Evolutionary conservation across 2,888 invertebrate species (phyloP).

Genomic region (Heteromyza rotundicornis): DNA sequence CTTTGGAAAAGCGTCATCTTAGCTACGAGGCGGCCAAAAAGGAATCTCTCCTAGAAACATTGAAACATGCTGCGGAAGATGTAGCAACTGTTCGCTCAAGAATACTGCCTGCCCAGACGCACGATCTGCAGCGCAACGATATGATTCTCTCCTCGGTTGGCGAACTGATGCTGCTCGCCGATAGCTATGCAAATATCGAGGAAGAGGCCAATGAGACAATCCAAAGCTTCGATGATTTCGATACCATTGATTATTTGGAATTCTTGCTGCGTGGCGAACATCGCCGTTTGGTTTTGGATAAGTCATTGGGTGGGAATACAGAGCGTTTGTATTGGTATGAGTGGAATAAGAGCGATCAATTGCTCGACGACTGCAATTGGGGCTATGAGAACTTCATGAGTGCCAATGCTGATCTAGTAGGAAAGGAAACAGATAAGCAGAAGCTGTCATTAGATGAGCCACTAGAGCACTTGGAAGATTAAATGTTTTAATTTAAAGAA

Average conservation of each 20-base stretch:
- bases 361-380: slow-evolving; percentile 48
- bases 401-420: background rate
- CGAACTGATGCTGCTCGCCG: slow-evolving; percentile 36
- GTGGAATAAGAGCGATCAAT: slow-evolving; percentile 33
- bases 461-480: too few relatives aligned
- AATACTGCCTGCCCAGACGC: slow-evolving; percentile 63
- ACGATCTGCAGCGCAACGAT: slow-evolving; percentile 55
- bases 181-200: slow-evolving; percentile 39
- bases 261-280: slow-evolving; percentile 52
- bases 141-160: slow-evolving; percentile 47
- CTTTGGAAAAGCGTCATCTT: slow-evolving; percentile 72
- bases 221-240: slow-evolving; percentile 37
- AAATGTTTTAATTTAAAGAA: too few relatives aligned
- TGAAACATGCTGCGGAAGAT: slow-evolving; percentile 50
- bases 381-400: slow-evolving; percentile 33
- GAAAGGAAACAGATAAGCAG: background rate
- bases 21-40: slow-evolving; percentile 62
- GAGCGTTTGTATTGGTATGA: slow-evolving; percentile 51
- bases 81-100: slow-evolving; percentile 52
- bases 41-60: slow-evolving; percentile 43
- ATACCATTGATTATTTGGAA: slow-evolving; percentile 50
- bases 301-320: slow-evolving; percentile 55
- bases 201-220: slow-evolving; percentile 39
- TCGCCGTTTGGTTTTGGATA: slow-evolving; percentile 53
- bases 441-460: too few relatives aligned